Conservation (phyloP, 2,113 vertebrate genomes). For the Heteronetta atricapilla region DNA sequence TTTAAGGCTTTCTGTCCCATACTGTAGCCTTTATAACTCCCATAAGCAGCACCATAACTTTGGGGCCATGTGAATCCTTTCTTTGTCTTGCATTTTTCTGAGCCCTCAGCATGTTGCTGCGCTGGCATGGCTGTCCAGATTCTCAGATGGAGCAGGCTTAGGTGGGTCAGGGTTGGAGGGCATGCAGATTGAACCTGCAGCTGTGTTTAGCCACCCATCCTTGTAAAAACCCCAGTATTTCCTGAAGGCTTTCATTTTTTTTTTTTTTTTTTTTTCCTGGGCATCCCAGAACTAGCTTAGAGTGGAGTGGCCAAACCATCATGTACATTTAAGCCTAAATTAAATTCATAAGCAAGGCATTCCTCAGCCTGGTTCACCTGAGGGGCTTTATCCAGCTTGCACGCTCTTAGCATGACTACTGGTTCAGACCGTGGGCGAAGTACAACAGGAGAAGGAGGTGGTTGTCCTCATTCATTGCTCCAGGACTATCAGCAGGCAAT, state of each 20-base stretch:
- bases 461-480: not conserved
- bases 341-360: constrained; percentile 37
- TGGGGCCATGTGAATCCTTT: not conserved
- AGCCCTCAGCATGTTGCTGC: not conserved
- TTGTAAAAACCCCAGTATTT: not conserved
- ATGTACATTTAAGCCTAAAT: constrained; percentile 35
- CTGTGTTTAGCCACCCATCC: not conserved
- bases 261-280: not conserved
- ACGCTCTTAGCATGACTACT: constrained; percentile 18
- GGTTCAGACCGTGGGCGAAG: not conserved
- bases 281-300: not conserved
- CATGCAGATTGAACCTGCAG: not conserved
- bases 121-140: not conserved
- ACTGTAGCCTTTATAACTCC: not conserved
- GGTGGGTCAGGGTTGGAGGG: not conserved
- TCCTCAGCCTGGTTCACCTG: constrained; percentile 53
- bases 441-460: not conserved
- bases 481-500: not conserved
- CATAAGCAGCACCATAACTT: fast-evolving
- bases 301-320: not conserved
- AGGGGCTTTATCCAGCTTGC: constrained; percentile 44
- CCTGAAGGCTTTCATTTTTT: constrained; percentile 10
- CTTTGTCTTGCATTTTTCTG: not conserved
- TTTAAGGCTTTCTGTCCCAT: not conserved
- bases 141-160: not conserved